Evolutionary conservation across 2,888 invertebrate species (phyloP).

Genomic region (Scaptomyza flava): DNA sequence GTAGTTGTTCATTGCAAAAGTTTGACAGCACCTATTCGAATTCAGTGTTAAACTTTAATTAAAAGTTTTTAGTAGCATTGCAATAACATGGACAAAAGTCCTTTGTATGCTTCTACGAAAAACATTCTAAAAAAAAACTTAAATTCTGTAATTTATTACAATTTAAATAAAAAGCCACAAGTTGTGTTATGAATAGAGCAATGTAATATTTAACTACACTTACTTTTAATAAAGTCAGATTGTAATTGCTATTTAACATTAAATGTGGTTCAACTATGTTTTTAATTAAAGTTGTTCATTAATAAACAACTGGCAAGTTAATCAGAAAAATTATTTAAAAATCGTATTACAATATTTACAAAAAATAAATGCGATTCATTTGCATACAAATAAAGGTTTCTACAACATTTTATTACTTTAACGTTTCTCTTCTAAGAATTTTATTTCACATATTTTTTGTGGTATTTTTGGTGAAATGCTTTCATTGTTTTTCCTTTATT

Average conservation of each 20-base stretch:
- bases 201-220: too few species aligned
- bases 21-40: not conserved
- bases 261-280: too few species aligned
- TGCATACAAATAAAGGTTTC: too few species aligned
- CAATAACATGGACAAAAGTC: not conserved
- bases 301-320: not conserved
- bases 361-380: not conserved
- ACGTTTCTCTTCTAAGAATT: not conserved
- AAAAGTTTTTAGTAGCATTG: not conserved
- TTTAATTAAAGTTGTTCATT: not conserved
- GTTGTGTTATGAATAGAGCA: not conserved
- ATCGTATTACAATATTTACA: not conserved
- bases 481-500: slow-evolving; percentile 21
- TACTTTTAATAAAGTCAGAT: too few species aligned
- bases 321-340: not conserved
- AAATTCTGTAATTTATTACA: not conserved
- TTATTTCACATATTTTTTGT: not conserved
- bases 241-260: too few species aligned
- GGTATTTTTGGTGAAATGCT: slow-evolving; percentile 51
- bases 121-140: not conserved
- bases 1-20: not conserved
- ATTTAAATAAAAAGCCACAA: not conserved
- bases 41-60: not conserved
- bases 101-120: not conserved
- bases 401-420: slow-evolving; percentile 4